Percentiles rank a stretch among this genome's conserved stretches.
Evolutionary conservation across 2,797 vertebrate species (phyloP).

Genomic region (Cossypha niveicapilla): DNA sequence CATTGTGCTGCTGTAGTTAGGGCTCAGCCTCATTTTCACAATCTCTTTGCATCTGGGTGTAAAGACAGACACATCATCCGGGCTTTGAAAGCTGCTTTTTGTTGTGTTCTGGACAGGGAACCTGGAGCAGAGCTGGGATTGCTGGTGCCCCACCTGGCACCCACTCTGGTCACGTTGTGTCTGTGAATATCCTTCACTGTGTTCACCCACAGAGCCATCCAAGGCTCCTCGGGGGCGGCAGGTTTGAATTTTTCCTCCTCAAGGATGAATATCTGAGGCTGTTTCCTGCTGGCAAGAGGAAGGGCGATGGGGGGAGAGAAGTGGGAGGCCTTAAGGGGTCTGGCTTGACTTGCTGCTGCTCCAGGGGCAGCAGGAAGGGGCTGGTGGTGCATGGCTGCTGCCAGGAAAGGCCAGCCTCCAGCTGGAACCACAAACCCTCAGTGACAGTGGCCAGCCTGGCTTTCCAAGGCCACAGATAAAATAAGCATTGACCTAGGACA

Average conservation of each 20-base stretch:
- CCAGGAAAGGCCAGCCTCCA: conserved; percentile 39
- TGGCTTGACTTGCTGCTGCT: neutral
- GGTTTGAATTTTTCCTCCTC: neutral
- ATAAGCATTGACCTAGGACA: conserved; percentile 45
- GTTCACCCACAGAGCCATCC: neutral
- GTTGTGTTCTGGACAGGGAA: neutral
- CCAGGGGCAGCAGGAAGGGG: conserved; percentile 7
- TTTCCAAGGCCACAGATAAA: conserved; percentile 42
- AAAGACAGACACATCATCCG: neutral
- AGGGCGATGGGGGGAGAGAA: neutral
- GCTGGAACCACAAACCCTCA: conserved; percentile 38
- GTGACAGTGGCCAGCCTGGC: conserved; percentile 19
- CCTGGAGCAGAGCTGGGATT: neutral
- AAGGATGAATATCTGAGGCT: neutral
- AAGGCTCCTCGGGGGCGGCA: neutral
- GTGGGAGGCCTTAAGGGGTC: neutral
- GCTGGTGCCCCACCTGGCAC: neutral
- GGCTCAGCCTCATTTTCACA: neutral
- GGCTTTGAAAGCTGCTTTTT: neutral
- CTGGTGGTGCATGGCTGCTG: neutral
- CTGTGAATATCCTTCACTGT: neutral
- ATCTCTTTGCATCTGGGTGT: neutral
- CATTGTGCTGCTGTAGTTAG: neutral
- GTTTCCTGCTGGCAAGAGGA: neutral
- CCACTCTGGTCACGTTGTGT: rapidly evolving